Evolutionary conservation across 2,888 invertebrate species (phyloP).

Genomic region (Aproaerema taeniolella): DNA sequence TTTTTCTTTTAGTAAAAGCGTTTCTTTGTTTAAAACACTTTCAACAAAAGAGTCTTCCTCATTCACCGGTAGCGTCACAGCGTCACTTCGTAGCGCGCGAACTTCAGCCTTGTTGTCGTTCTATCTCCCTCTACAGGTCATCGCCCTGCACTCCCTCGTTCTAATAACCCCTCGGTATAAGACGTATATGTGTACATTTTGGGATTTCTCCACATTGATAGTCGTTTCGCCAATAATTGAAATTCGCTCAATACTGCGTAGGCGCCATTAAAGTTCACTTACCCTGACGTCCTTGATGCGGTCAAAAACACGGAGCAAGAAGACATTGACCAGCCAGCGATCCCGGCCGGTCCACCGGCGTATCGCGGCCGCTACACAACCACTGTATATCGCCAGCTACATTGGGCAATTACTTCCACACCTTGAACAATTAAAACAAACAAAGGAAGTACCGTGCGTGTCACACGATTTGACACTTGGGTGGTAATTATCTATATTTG

Average conservation of each 20-base stretch:
- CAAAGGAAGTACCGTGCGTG: constrained; percentile 64
- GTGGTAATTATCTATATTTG: constrained; percentile 36
- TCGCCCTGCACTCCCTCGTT: constrained; percentile 67
- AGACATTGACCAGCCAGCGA: constrained; percentile 61
- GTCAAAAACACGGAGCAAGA: constrained; percentile 54
- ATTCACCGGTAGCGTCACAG: constrained; percentile 14
- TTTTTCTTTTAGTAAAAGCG: not conserved
- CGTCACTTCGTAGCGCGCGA: constrained; percentile 38
- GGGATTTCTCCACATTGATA: constrained; percentile 14
- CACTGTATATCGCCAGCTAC: constrained; percentile 38
- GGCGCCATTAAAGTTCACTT: constrained; percentile 48
- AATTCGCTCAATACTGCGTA: constrained; percentile 20
- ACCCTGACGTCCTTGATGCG: constrained; percentile 66
- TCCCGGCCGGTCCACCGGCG: constrained; percentile 20
- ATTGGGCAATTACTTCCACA: constrained; percentile 60
- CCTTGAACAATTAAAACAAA: constrained; percentile 59
- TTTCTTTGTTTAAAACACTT: constrained; percentile 4
- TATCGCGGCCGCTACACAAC: not conserved
- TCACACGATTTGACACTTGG: constrained; percentile 45
- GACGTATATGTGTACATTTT: constrained; percentile 23
- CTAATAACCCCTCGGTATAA: constrained; percentile 50
- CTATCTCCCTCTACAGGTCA: constrained; percentile 70
- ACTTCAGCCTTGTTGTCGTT: constrained; percentile 74
- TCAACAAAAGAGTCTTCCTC: constrained; percentile 9
- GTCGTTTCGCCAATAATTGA: constrained; percentile 11